Evolutionary conservation across 2,113 vertebrate species (phyloP), one percentile per base, ranked within the genome.

Genomic region (Bos indicus): DNA sequence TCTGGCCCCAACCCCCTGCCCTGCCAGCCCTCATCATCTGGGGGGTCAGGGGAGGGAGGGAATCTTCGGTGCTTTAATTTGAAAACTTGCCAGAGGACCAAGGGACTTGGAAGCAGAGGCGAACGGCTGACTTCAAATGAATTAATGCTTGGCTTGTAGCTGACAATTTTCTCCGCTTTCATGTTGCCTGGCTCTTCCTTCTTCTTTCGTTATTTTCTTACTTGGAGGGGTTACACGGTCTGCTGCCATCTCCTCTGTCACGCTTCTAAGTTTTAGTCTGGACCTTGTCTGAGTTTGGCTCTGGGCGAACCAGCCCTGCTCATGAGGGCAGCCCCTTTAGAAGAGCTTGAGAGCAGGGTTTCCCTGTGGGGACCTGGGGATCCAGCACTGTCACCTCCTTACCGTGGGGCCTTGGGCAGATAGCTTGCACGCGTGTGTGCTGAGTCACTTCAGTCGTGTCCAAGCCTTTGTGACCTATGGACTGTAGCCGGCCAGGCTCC

Each of bases 11-110:
- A 57, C 21, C 9, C 7, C 67, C 21, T 43, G 46, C 48, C 28
- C 46, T 80, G 77, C 7, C 82, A 80, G 40, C 62, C n/a, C 51
- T 94, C 8, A 4, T 33, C 74, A 7, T 91, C 15, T 16, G 12
- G 36, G 87, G 57, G 80, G 26, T 78, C 59, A 92, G 91, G 48
- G 46, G 77, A 84, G 48, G 74, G 36, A 60, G 17, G 10, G 17
- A 0, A 11, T 57, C 82, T 91, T 92, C 82, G 12, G 83, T 56
- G 87, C 94, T 97, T 97, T 95, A 97, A 98, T 98, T 96, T 97
- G 97, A 96, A 97, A 97, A 96, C 84, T 95, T 98, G 95, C 96
- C 52, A 26, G 88, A 93, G 95, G 78, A 96, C 56, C 6, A 0
- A 48, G 96, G 90, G 96, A 96, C 2, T 13, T 0, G 15, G 56